Evolutionary conservation across 2,113 vertebrate genomes (phyloP), one percentile per base, ranked within the genome.

Genomic region (Misgurnus mizolepis): DNA sequence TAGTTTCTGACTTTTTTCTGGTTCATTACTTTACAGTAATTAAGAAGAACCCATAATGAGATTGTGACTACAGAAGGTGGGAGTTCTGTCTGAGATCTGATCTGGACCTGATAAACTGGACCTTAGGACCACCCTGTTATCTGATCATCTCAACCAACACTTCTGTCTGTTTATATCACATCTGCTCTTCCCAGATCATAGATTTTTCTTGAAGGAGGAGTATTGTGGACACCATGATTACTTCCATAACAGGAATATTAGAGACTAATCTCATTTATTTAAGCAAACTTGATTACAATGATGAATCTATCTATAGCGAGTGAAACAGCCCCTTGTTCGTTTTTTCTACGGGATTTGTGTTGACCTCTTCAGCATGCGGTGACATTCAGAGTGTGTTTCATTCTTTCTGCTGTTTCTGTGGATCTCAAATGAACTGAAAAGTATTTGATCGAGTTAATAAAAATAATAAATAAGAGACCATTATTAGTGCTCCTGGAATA

Each of bases 241-340:
- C 71, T 61, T 43, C 55, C 71, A 45, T 55, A 60, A 40, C 71
- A 8, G 71, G 71, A 73, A 45, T 73, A 73, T 41, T 73, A 73
- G 17, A 60, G 55, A 73, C 71, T 73, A 73, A 73, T 61, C 71
- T 60, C 3, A 39, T 60, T 73, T 60, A 18, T 45, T 56, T 45
- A 41, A 2, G 71, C 71, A 60, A 73, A 73, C 71, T 61, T n/a
- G 7, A 61, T 73, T 73, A 58, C 71, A 45, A 11, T 4, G 2
- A 56, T 11, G 6, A 22, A 73, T 61, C 40, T 6, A 55, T 73
- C 40, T 22, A 34, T 34, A 60, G 71, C 60, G 71, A 73, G 22
- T 56, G 11, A 11, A 73, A 53, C 55, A 40, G 50, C 3, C 34
- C 12, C 53, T 22, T 5, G 18, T 60, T 58, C 6, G 8, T 71